Conservation (phyloP, 2,113 vertebrate genomes). For the Ammospiza caudacuta region DNA sequence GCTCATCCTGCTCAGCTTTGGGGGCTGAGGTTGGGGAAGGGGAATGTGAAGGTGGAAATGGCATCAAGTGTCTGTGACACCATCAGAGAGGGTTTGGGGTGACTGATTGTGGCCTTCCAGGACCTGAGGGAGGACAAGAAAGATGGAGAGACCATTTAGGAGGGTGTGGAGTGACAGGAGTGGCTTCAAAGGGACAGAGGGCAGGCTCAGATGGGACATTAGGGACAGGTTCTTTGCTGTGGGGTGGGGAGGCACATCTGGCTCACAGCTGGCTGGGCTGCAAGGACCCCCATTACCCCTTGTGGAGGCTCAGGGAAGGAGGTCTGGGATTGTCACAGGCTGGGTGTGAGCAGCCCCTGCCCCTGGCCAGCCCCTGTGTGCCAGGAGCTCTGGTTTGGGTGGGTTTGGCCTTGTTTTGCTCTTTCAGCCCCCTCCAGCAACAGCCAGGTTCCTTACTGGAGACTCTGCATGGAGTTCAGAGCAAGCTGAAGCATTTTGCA, state of each 20-base stretch:
- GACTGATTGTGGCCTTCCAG: not conserved
- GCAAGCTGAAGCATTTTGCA: not conserved
- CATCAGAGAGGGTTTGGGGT: not conserved
- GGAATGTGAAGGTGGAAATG: not conserved
- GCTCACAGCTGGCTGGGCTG: not conserved
- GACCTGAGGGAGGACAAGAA: not conserved
- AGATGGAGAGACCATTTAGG: too few relatives aligned
- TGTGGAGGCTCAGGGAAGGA: not conserved
- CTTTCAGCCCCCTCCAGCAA: not conserved
- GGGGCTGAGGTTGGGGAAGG: not conserved
- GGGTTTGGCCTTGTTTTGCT: not conserved
- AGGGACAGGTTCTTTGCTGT: not conserved
- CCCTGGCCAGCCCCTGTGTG: not conserved
- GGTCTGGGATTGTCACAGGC: not conserved
- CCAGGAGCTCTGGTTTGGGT: not conserved
- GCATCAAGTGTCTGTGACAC: not conserved
- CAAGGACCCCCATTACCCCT: rapidly evolving
- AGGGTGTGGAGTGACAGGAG: not conserved
- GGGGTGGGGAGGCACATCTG: not conserved
- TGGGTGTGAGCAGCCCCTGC: not conserved
- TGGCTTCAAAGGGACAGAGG: not conserved
- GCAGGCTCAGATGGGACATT: not conserved
- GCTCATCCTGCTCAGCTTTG: not conserved
- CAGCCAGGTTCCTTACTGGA: not conserved
- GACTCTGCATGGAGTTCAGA: not conserved